Conservation (phyloP, 2,113 vertebrate species). For the Laticauda laticaudata region DNA sequence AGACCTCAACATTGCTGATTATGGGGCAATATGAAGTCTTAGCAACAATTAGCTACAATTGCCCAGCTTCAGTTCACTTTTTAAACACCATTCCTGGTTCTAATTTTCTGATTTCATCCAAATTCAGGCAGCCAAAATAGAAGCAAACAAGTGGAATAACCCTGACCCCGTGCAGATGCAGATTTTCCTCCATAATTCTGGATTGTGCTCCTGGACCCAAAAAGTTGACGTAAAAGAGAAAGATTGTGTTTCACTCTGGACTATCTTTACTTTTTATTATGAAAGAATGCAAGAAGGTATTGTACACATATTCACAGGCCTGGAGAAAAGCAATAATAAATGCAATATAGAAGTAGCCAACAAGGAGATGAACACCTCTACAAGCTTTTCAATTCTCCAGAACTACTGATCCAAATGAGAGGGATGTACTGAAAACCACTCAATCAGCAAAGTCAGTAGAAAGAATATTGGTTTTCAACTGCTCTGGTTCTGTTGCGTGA, state of each 20-base stretch:
- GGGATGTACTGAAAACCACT: neutral
- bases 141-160: neutral
- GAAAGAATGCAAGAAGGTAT: neutral
- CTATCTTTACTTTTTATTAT: neutral
- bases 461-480: slow-evolving; percentile 97
- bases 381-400: neutral
- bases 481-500: slow-evolving; percentile 82
- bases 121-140: neutral
- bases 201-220: neutral
- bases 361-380: neutral
- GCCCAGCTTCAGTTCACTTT: neutral
- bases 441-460: slow-evolving; percentile 78
- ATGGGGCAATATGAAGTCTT: neutral
- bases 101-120: neutral
- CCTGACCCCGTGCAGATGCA: neutral
- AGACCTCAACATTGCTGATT: neutral
- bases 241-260: neutral
- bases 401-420: neutral
- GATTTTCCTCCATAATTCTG: neutral
- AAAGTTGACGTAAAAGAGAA: neutral
- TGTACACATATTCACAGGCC: neutral
- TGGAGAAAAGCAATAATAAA: neutral
- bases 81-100: neutral
- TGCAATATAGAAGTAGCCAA: neutral
- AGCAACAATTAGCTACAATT: neutral